Evolutionary conservation across 1,140 invertebrate species (phyloP).

Genomic region (Drosophila athabasca): DNA sequence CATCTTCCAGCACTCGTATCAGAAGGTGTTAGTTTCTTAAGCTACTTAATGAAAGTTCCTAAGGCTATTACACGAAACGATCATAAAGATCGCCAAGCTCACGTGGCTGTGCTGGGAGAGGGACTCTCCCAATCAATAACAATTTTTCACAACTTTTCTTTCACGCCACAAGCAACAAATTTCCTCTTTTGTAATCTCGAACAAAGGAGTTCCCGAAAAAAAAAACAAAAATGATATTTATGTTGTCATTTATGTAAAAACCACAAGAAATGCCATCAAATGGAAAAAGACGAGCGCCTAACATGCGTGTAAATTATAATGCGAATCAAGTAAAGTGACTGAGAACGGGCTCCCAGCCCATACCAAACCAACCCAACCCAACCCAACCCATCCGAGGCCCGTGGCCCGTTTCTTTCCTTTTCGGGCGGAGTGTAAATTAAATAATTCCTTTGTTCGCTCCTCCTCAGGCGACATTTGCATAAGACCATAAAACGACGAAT

Average conservation of each 20-base stretch:
- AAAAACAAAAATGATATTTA: slow-evolving; percentile 70
- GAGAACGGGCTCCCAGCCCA: slow-evolving; percentile 7
- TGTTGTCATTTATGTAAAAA: slow-evolving; percentile 69
- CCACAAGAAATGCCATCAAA: slow-evolving; percentile 52
- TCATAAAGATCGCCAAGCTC: slow-evolving; percentile 40
- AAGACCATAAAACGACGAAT: slow-evolving; percentile 58
- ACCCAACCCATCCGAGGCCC: too few species aligned
- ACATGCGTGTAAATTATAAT: slow-evolving; percentile 78
- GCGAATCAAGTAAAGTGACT: slow-evolving; percentile 63
- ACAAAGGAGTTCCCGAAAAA: slow-evolving; percentile 51
- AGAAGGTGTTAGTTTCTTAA: slow-evolving; percentile 2
- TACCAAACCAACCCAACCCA: neutral
- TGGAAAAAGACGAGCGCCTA: slow-evolving; percentile 38
- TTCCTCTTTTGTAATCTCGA: slow-evolving; percentile 46
- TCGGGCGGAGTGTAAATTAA: slow-evolving; percentile 68
- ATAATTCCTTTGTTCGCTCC: slow-evolving; percentile 70
- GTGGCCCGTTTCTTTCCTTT: neutral
- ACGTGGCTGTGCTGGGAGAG: too few species aligned
- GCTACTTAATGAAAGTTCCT: slow-evolving; percentile 30
- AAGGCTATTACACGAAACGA: slow-evolving; percentile 23
- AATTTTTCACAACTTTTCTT: slow-evolving; percentile 71
- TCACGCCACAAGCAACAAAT: slow-evolving; percentile 46
- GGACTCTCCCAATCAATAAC: slow-evolving; percentile 60
- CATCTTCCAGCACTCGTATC: too few species aligned
- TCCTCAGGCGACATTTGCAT: slow-evolving; percentile 58